Conservation (phyloP, 2,797 vertebrate species). For the Arnoldichthys spilopterus region DNA sequence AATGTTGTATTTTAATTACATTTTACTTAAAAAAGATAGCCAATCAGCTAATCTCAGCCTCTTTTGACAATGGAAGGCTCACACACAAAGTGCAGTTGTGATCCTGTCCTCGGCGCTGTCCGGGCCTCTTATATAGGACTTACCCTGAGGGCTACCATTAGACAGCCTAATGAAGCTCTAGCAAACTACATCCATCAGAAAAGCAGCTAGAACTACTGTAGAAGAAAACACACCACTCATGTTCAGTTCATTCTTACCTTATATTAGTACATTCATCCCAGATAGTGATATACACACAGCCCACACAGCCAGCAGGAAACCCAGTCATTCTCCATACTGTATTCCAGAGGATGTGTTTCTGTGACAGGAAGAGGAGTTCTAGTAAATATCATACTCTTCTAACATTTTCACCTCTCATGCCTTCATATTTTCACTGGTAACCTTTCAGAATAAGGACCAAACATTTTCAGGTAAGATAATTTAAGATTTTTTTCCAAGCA, state of each 20-base stretch:
- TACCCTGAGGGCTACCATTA: constrained; percentile 44
- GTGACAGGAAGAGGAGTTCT: not conserved
- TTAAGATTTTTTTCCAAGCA: too few relatives aligned
- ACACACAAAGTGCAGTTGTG: constrained; percentile 5
- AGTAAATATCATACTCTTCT: not conserved
- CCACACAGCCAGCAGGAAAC: not conserved
- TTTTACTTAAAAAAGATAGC: not conserved
- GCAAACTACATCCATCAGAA: constrained; percentile 17
- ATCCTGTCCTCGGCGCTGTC: constrained; percentile 13
- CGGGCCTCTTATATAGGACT: constrained; percentile 31
- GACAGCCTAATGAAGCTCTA: constrained; percentile 30
- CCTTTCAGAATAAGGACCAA: too few relatives aligned
- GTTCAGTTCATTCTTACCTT: not conserved
- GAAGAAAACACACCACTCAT: not conserved
- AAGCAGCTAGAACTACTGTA: constrained; percentile 15
- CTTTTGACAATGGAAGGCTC: constrained; percentile 40
- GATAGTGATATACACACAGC: not conserved
- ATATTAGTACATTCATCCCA: not conserved
- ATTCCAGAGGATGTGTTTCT: not conserved
- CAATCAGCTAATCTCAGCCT: not conserved
- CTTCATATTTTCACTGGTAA: too few relatives aligned
- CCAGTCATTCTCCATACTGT: not conserved
- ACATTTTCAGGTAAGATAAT: too few relatives aligned
- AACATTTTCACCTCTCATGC: not conserved
- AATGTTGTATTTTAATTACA: too few relatives aligned